Evolutionary conservation across 2,113 vertebrate species (phyloP).

Genomic region (Tragelaphus imberbis): DNA sequence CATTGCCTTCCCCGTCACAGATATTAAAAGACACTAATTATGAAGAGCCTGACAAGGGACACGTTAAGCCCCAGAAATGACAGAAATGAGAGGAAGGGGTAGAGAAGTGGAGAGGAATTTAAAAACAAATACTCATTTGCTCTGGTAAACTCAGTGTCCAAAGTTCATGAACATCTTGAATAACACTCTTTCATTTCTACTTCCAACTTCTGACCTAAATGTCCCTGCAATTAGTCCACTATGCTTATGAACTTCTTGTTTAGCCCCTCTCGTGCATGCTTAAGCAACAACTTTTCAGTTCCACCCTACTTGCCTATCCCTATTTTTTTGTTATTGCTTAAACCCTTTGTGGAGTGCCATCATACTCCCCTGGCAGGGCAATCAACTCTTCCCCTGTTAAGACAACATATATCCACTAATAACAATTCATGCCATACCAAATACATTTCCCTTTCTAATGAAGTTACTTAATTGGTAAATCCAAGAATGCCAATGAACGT

Average conservation of each 20-base stretch:
- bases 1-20: no score
- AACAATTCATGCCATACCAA: not conserved
- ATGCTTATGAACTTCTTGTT: not conserved
- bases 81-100: no score
- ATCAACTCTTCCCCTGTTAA: not conserved
- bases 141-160: not conserved
- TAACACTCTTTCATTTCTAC: not conserved
- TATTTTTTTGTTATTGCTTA: constrained; percentile 9
- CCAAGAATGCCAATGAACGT: not conserved
- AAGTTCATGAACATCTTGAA: not conserved
- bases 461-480: not conserved
- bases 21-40: not conserved
- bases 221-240: not conserved
- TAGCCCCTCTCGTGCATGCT: not conserved
- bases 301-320: not conserved
- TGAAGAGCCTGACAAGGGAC: not conserved
- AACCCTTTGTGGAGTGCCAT: not conserved
- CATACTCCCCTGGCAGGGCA: not conserved
- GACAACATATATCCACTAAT: not conserved
- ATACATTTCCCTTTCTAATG: not conserved
- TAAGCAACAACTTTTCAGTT: not conserved
- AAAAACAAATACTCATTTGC: not conserved
- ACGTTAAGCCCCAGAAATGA: not conserved
- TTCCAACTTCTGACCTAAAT: not conserved
- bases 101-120: not conserved